phyloP scores from a whole-genome alignment of 2,888 invertebrate genomes.

The Calliphora vomitoria region DNA sequence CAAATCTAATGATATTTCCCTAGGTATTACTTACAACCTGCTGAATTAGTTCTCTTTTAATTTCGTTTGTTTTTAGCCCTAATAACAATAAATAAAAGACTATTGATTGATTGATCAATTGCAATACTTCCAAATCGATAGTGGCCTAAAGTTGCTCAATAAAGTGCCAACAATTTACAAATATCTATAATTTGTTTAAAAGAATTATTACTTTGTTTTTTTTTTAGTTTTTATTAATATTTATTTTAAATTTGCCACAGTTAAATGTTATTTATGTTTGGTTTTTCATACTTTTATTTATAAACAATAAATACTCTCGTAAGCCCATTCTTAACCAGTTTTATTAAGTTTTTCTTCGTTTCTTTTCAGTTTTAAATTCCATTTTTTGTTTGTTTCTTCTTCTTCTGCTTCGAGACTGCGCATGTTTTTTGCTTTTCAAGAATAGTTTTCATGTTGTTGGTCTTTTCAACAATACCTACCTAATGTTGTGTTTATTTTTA shows the following conservation, averaged over 20 bases:
- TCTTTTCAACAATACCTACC: background rate
- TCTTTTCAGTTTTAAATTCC: conserved; percentile 20
- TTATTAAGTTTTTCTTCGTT: conserved; percentile 28
- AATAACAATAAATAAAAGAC: background rate
- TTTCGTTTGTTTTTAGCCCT: no score
- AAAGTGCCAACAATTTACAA: no score
- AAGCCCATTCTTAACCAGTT: conserved; percentile 40
- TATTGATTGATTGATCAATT: background rate
- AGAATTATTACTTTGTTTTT: conserved; percentile 6
- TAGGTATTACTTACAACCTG: no score
- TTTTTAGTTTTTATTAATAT: background rate
- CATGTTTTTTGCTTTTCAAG: conserved; percentile 64
- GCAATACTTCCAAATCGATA: background rate
- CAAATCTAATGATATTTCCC: no score
- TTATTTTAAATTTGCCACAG: conserved; percentile 14
- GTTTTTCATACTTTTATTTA: conserved; percentile 3
- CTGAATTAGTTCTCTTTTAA: no score
- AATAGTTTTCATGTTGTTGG: conserved; percentile 61
- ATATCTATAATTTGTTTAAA: no score
- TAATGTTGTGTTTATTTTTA: conserved; percentile 19
- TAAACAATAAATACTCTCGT: conserved; percentile 46
- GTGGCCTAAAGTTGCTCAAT: background rate
- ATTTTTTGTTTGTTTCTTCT: conserved; percentile 6
- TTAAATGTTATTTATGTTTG: conserved; percentile 18
- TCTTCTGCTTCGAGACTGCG: conserved; percentile 38